Conservation (phyloP, 2,113 vertebrate species). For the Thermophis baileyi region DNA sequence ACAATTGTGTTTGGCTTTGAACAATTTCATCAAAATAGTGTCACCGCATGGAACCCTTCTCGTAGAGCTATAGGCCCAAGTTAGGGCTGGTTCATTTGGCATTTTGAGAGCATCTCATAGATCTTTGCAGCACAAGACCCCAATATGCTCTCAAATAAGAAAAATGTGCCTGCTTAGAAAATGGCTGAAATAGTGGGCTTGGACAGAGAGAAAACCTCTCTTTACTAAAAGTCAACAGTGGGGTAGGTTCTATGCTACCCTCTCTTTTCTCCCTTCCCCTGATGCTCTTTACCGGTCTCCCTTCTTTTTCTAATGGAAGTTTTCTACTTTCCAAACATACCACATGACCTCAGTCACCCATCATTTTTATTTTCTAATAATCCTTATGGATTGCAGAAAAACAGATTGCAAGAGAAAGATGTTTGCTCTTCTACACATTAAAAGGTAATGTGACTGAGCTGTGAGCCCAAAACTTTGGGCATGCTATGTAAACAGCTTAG, state of each 20-base stretch:
- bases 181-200: not conserved
- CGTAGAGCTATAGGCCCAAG: not conserved
- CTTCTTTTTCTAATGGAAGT: not conserved
- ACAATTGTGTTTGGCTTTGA: not conserved
- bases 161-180: not conserved
- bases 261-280: not conserved
- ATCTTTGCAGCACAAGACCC: too few relatives aligned
- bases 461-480: not conserved
- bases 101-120: too few relatives aligned
- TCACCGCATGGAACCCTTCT: not conserved
- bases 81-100: not conserved
- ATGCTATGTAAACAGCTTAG: not conserved
- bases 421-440: not conserved
- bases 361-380: not conserved
- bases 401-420: not conserved
- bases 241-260: not conserved
- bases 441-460: not conserved
- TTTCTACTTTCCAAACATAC: not conserved
- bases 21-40: not conserved
- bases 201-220: not conserved
- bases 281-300: too few relatives aligned
- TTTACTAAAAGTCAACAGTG: not conserved
- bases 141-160: not conserved
- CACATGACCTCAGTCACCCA: not conserved
- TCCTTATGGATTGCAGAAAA: not conserved